Evolutionary conservation across 2,113 vertebrate species (phyloP).

Genomic region (Protobothrops mucrosquamatus): DNA sequence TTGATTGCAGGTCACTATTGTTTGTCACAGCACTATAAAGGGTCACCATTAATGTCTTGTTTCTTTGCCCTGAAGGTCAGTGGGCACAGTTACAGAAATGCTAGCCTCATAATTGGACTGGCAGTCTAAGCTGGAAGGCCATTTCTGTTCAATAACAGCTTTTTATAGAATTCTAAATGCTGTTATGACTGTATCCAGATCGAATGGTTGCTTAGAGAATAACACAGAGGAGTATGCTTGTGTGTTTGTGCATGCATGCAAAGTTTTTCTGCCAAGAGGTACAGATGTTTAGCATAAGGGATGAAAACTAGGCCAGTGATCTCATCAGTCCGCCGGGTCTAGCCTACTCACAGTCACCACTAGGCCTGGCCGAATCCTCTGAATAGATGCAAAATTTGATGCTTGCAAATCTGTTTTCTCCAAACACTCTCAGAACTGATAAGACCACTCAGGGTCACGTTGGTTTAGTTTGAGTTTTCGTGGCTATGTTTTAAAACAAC

Average conservation of each 20-base stretch:
- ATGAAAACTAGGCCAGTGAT: not conserved
- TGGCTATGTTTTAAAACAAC: not conserved
- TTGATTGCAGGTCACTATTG: not conserved
- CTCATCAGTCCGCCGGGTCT: not conserved
- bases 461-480: not conserved
- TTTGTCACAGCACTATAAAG: not conserved
- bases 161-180: not conserved
- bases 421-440: not conserved
- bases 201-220: not conserved
- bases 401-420: not conserved
- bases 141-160: not conserved
- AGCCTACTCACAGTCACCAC: not conserved
- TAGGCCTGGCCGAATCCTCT: not conserved
- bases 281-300: not conserved
- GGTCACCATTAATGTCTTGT: not conserved
- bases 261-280: not conserved
- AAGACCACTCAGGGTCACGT: not conserved
- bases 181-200: not conserved
- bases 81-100: not conserved
- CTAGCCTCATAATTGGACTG: not conserved
- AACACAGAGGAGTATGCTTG: not conserved
- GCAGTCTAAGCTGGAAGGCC: not conserved
- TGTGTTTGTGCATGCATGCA: not conserved
- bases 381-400: not conserved
- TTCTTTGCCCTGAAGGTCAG: constrained; percentile 11